Evolutionary conservation across 2,113 vertebrate genomes (phyloP).

Genomic region (Tiliqua scincoides): DNA sequence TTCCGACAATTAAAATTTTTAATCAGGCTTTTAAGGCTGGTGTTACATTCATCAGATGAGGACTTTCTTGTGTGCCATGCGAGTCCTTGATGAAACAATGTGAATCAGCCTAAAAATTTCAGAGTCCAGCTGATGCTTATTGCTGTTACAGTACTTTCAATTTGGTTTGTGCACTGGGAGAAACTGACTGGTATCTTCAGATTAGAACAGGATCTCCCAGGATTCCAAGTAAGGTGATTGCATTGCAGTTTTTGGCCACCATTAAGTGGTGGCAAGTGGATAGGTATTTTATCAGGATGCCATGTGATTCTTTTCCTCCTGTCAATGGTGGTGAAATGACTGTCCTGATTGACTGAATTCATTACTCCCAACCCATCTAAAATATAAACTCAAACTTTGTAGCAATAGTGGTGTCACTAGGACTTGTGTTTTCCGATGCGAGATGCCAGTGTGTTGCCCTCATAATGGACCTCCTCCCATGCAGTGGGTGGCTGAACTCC

Average conservation of each 20-base stretch:
- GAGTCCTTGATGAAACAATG: not conserved
- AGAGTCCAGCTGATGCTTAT: not conserved
- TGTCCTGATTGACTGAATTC: not conserved
- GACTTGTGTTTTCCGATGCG: no score
- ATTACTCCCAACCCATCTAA: not conserved
- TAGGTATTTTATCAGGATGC: not conserved
- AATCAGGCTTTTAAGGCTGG: no score
- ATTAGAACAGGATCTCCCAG: not conserved
- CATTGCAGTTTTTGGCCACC: not conserved
- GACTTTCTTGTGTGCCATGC: no score
- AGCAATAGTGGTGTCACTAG: no score
- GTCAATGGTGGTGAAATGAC: not conserved
- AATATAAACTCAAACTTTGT: not conserved
- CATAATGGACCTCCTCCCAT: no score
- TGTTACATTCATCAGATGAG: not conserved
- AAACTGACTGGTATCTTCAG: no score
- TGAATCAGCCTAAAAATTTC: not conserved
- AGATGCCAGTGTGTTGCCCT: no score
- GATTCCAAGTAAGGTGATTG: not conserved
- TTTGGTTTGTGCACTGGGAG: no score
- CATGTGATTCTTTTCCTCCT: no score
- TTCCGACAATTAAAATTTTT: no score
- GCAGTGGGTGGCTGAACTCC: no score
- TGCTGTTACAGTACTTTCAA: not conserved
- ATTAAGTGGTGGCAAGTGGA: not conserved